Base-by-base conservation (phyloP, 2,888 invertebrate species). In the Drosophila robusta region DNA sequence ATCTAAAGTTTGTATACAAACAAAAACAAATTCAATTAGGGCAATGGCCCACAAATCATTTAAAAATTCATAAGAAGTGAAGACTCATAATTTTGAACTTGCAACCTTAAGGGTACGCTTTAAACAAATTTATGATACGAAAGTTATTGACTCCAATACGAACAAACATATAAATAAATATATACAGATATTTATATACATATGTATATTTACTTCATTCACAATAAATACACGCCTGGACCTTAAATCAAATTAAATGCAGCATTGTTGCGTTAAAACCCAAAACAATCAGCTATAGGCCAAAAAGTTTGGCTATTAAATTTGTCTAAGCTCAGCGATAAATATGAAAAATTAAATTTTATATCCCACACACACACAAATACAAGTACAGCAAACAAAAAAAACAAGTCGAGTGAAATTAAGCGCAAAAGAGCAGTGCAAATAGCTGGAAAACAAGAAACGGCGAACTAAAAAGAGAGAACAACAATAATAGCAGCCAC, bases 401-500 rank as follows among this genome's bases (percentile, higher is more conserved):
- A 36, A 16, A 45, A 44, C 9, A 66, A 62, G 36, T 64, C 44
- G 62, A 60, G 79, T 72, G 82, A 87, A 83, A 87, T 85, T 79
- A 85, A 77, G 87, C 83, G 71, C 57, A 81, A 75, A 71, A 76
- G 76, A 82, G 75, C 82, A 57, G 77, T 79, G 85, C 63, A 87
- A 83, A 87, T 72, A 65, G 55, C 47, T 81, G 77, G 70, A 68
- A 65, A 67, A 62, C 51, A 56, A 39, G 60, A 34, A 42, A 26
- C 22, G 45, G 11, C 29, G 29, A 70, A 54, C 39, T 50, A 55
- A 52, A 70, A 66, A 61, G 54, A 24, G 56, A 44, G 18, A 41
- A 12, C 24, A 49, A n/a, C n/a, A 57, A 45, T 18, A 69, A 36
- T 29, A 34, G 12, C 41, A 50, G 29, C 34, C 14, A 49, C 55